A percentile compares a stretch with the other conserved stretches of the same genome.
phyloP scores from a whole-genome alignment of 2,888 invertebrate species.

The Synanthedon myopaeformis region DNA sequence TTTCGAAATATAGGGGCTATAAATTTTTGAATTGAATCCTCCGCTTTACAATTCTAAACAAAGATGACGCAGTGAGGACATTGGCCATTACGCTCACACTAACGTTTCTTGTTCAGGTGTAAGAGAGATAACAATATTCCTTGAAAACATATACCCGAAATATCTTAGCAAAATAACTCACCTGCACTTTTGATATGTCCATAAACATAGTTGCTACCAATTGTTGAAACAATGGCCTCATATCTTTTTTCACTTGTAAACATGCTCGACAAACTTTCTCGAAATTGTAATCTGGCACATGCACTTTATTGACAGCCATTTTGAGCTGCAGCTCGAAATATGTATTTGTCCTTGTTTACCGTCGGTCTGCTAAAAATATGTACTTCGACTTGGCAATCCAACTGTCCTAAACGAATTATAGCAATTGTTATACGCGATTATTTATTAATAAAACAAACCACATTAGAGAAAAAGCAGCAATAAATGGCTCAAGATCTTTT shows the following conservation, averaged over 20 bases:
- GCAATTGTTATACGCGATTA: too few relatives aligned
- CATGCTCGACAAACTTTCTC: slow-evolving; percentile 76
- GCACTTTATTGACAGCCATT: slow-evolving; percentile 56
- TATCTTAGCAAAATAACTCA: slow-evolving; percentile 49
- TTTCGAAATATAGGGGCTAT: slow-evolving; percentile 33
- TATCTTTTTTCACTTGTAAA: slow-evolving; percentile 73
- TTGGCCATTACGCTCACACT: slow-evolving; percentile 27
- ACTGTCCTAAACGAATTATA: too few relatives aligned
- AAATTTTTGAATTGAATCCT: slow-evolving; percentile 32
- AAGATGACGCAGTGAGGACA: slow-evolving; percentile 55
- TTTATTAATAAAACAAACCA: too few relatives aligned
- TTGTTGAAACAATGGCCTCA: slow-evolving; percentile 74
- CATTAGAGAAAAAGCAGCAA: too few relatives aligned
- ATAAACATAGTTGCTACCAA: slow-evolving; percentile 75
- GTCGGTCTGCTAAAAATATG: slow-evolving; percentile 4
- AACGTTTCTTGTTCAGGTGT: slow-evolving; percentile 21
- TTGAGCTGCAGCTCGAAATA: slow-evolving; percentile 42
- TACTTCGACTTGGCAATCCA: not conserved
- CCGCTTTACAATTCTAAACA: slow-evolving; percentile 52
- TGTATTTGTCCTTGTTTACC: slow-evolving; percentile 51
- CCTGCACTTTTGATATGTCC: slow-evolving; percentile 73
- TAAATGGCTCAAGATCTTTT: too few relatives aligned
- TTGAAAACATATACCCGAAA: slow-evolving; percentile 35
- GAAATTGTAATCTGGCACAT: slow-evolving; percentile 37
- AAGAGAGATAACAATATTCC: slow-evolving; percentile 47